Evolutionary conservation across 2,797 vertebrate genomes (phyloP).

Genomic region (Argentina silus): DNA sequence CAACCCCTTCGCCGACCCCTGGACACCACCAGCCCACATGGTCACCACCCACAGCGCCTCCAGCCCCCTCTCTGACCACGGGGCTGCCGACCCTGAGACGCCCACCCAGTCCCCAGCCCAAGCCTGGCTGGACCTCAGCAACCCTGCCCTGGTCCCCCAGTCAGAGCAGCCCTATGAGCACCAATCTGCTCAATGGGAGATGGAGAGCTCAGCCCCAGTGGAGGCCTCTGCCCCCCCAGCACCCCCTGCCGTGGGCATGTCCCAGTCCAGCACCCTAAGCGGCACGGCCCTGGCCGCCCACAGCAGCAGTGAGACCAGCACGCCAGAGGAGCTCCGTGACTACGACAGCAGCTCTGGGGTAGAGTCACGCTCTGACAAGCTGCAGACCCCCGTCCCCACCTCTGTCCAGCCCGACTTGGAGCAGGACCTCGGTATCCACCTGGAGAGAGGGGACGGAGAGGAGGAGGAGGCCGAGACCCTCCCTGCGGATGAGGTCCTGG

Average conservation of each 20-base stretch:
- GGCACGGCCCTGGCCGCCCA: constrained; percentile 79
- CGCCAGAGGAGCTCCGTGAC: constrained; percentile 88
- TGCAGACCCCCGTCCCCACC: constrained; percentile 74
- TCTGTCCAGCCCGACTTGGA: constrained; percentile 75
- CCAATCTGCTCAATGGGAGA: constrained; percentile 35
- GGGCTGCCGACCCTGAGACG: constrained; percentile 61
- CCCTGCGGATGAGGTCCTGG: constrained; percentile 81
- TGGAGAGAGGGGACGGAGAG: constrained; percentile 82
- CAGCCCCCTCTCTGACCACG: constrained; percentile 64
- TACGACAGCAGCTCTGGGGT: constrained; percentile 91
- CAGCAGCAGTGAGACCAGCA: constrained; percentile 90
- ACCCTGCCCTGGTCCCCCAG: constrained; percentile 49
- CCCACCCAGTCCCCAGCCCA: constrained; percentile 72
- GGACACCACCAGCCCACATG: constrained; percentile 66
- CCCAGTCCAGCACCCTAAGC: constrained; percentile 80
- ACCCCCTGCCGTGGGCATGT: constrained; percentile 58
- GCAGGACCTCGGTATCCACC: constrained; percentile 86
- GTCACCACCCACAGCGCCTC: constrained; percentile 45
- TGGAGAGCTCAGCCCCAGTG: constrained; percentile 37
- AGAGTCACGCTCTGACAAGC: constrained; percentile 84
- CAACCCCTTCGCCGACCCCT: constrained; percentile 73
- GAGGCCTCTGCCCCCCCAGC: constrained; percentile 36
- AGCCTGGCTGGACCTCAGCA: constrained; percentile 54
- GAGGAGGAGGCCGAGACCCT: constrained; percentile 86
- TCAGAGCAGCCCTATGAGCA: constrained; percentile 39